phyloP scores from a whole-genome alignment of 2,113 vertebrate genomes.

The Danio rerio region DNA sequence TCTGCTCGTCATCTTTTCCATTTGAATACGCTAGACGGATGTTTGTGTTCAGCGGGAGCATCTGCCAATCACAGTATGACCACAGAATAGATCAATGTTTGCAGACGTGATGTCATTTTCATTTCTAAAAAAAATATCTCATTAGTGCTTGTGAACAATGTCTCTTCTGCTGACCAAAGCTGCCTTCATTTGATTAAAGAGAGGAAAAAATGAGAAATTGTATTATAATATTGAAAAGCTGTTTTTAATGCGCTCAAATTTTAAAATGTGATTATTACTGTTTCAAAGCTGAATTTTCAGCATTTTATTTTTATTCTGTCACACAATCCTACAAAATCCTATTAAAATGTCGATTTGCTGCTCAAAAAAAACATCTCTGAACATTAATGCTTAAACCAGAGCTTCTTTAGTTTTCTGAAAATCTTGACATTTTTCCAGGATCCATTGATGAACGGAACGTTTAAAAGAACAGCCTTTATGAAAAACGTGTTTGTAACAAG shows the following conservation, averaged over 20 bases:
- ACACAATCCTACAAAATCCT: neutral
- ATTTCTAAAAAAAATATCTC: no score
- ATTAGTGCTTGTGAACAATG: no score
- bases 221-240: neutral
- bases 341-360: neutral
- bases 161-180: no score
- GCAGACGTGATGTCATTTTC: no score
- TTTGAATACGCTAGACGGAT: conserved; percentile 92
- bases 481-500: neutral
- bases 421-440: neutral
- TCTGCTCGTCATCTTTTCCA: conserved; percentile 97
- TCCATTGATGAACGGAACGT: neutral
- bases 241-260: neutral
- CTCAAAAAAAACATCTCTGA: neutral
- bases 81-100: no score
- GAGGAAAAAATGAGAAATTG: neutral
- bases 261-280: neutral
- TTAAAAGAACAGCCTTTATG: neutral
- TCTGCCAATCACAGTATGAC: conserved; percentile 70
- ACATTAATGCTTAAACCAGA: neutral
- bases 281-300: neutral
- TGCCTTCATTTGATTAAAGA: no score
- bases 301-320: neutral
- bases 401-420: neutral
- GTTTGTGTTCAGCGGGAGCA: conserved; percentile 97